Percentiles rank a stretch among this genome's conserved stretches.
phyloP scores from a whole-genome alignment of 2,888 invertebrate species.

The Zonitis immaculata region DNA sequence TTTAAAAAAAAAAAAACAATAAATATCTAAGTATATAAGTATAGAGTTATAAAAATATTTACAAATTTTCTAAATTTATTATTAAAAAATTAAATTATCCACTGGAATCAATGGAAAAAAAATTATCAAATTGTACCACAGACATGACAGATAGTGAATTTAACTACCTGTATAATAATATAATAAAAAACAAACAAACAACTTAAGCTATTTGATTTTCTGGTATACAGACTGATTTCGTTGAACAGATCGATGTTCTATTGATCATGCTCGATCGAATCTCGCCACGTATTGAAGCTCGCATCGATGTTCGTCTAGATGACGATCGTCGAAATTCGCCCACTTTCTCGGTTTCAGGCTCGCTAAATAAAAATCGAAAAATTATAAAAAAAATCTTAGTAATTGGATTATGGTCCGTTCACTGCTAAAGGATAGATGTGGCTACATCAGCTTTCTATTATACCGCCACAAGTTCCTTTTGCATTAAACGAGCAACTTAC shows the following conservation, averaged over 20 bases:
- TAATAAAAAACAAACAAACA: conserved; percentile 3
- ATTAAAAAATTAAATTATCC: too few relatives aligned
- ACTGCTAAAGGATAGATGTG: too few relatives aligned
- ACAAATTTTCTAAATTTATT: too few relatives aligned
- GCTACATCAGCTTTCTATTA: too few relatives aligned
- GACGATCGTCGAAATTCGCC: conserved; percentile 33
- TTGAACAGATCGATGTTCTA: conserved; percentile 52
- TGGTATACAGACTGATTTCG: conserved; percentile 42
- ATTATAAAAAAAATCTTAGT: too few relatives aligned
- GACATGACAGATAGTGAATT: conserved; percentile 21
- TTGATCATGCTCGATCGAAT: conserved; percentile 58
- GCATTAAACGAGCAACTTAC: conserved; percentile 44
- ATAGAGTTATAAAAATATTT: background rate
- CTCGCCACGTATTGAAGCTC: conserved; percentile 62
- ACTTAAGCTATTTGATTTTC: conserved; percentile 33
- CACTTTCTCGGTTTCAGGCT: conserved; percentile 32
- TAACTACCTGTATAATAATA: conserved; percentile 10
- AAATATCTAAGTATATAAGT: too few relatives aligned
- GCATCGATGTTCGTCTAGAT: conserved; percentile 52
- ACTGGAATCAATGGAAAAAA: too few relatives aligned
- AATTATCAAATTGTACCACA: too few relatives aligned
- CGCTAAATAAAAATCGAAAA: conserved; percentile 6
- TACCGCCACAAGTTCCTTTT: background rate
- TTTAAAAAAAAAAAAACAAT: background rate
- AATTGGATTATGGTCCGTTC: too few relatives aligned